Conservation (phyloP, 2,888 invertebrate genomes). For the Pardosa pseudoannulata region DNA sequence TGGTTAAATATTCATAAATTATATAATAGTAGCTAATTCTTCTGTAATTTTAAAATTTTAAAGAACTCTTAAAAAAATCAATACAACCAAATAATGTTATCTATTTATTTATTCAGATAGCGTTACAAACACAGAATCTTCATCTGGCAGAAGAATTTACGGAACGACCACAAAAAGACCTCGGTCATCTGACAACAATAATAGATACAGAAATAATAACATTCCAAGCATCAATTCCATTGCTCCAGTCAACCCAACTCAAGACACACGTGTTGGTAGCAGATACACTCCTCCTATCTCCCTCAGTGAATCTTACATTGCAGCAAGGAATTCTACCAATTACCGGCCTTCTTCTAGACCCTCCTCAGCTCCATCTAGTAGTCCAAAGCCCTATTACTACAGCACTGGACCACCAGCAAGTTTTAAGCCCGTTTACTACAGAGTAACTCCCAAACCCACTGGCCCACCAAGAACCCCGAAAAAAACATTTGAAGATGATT, state of each 20-base stretch:
- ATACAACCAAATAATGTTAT: too few species aligned
- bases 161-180: constrained; percentile 38
- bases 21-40: too few species aligned
- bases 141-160: constrained; percentile 28
- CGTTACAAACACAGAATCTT: constrained; percentile 17
- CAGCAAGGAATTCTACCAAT: constrained; percentile 19
- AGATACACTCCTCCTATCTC: constrained; percentile 57
- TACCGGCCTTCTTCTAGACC: constrained; percentile 9
- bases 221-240: constrained; percentile 59
- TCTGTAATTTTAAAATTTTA: too few species aligned
- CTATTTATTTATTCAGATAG: too few species aligned
- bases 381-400: constrained; percentile 40
- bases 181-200: constrained; percentile 2
- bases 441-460: constrained; percentile 16
- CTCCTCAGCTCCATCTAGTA: background rate
- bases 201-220: constrained; percentile 18
- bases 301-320: constrained; percentile 34
- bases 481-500: constrained; percentile 35
- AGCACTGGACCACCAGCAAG: constrained; percentile 60
- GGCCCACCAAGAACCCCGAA: background rate
- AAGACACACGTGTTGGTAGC: constrained; percentile 27
- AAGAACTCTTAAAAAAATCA: too few species aligned
- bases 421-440: constrained; percentile 55
- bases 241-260: constrained; percentile 37
- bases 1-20: too few species aligned